Evolutionary conservation across 2,888 invertebrate species (phyloP).

Genomic region (Ennomos fuscantarius): DNA sequence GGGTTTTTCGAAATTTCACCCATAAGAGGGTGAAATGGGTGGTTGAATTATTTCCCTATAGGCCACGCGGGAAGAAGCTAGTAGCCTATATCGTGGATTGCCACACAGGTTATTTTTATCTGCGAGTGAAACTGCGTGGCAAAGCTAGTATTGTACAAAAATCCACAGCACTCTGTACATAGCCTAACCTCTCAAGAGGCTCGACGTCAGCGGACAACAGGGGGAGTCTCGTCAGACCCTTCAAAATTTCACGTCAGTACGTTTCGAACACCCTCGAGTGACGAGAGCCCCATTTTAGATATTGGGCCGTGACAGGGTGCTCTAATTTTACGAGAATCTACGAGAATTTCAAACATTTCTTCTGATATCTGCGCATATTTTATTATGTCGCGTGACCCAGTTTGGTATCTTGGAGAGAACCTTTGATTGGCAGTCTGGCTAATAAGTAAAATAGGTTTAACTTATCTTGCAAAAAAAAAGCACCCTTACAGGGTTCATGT

Average conservation of each 20-base stretch:
- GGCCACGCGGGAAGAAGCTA: no score
- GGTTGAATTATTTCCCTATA: no score
- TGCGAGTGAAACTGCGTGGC: no score
- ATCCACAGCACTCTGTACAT: constrained; percentile 34
- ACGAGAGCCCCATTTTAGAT: constrained; percentile 63
- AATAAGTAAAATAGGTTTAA: no score
- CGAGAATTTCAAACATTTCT: constrained; percentile 29
- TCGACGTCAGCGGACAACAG: constrained; percentile 62
- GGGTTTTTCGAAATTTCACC: no score
- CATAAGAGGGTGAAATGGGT: no score
- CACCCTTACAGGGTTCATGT: no score
- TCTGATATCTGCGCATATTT: constrained; percentile 28
- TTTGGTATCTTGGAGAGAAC: constrained; percentile 11
- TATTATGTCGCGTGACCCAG: constrained; percentile 24
- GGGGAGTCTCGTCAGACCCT: constrained; percentile 53
- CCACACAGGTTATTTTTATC: no score
- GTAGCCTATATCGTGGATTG: no score
- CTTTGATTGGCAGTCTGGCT: constrained; percentile 3
- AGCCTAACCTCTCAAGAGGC: constrained; percentile 44
- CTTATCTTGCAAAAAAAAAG: no score
- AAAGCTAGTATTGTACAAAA: constrained; percentile 15
- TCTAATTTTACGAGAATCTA: constrained; percentile 32
- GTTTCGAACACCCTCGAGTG: constrained; percentile 58
- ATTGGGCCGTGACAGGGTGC: constrained; percentile 48
- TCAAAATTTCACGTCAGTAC: constrained; percentile 60